Conservation (phyloP, 2,113 vertebrate genomes). For the Coregonus clupeaformis region DNA sequence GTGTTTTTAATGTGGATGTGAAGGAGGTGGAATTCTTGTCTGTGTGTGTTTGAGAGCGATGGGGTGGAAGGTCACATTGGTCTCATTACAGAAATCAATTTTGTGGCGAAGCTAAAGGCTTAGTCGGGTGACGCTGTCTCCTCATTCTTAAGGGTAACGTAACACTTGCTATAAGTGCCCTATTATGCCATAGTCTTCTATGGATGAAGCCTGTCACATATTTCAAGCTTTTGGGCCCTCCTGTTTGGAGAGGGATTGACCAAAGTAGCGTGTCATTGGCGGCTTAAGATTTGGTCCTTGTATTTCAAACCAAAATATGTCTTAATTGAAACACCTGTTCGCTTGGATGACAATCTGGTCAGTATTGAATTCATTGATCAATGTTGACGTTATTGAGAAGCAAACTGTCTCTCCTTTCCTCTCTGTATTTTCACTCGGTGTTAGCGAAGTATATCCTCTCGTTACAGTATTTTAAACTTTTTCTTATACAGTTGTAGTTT, state of each 20-base stretch:
- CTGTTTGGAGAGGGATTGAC: not conserved
- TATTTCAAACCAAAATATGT: conserved; percentile 36
- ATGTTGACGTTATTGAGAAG: not conserved
- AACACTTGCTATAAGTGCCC: conserved; percentile 7
- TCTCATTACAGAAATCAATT: conserved; percentile 46
- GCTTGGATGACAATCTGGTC: not conserved
- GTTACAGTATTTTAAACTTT: conserved; percentile 33
- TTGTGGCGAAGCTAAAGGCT: conserved; percentile 16
- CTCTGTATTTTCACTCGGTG: not conserved
- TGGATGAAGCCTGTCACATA: conserved; percentile 11
- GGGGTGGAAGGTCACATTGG: conserved; percentile 40
- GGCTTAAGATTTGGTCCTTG: conserved; percentile 2
- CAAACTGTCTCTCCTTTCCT: not conserved
- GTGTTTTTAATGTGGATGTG: not conserved
- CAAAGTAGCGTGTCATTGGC: not conserved
- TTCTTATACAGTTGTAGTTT: conserved; percentile 68
- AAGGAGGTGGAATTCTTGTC: not conserved
- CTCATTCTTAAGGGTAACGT: not conserved
- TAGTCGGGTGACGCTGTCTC: not conserved
- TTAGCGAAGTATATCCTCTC: conserved; percentile 36
- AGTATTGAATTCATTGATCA: conserved; percentile 7
- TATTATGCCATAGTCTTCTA: conserved; percentile 7
- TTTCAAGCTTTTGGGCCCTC: conserved; percentile 14
- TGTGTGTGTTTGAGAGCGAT: not conserved
- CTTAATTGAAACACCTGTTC: not conserved